Evolutionary conservation across 2,888 invertebrate genomes (phyloP).

Genomic region (Copidosoma aretas): DNA sequence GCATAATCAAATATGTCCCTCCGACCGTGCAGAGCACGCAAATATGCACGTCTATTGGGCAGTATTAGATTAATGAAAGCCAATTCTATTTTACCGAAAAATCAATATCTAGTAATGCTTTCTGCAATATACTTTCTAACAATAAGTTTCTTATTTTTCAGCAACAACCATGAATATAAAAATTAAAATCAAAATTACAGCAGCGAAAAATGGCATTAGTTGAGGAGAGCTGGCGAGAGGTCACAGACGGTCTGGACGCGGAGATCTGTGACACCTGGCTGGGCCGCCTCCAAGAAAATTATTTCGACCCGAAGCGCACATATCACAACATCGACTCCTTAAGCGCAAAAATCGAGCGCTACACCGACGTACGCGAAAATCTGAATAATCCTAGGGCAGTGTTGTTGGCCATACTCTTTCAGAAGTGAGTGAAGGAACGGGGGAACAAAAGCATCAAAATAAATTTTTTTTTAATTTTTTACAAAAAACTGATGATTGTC

Average conservation of each 20-base stretch:
- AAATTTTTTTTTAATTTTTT: conserved; percentile 8
- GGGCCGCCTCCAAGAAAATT: conserved; percentile 57
- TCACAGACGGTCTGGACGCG: conserved; percentile 55
- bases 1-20: too few species aligned
- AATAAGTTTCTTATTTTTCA: too few species aligned
- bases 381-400: conserved; percentile 64
- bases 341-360: conserved; percentile 63
- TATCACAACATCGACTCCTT: conserved; percentile 65
- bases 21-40: too few species aligned
- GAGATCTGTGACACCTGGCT: conserved; percentile 60
- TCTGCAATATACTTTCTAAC: too few species aligned
- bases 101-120: too few species aligned
- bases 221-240: conserved; percentile 60
- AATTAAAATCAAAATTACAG: neutral
- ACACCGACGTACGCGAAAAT: conserved; percentile 60
- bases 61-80: too few species aligned
- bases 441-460: too few species aligned
- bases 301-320: conserved; percentile 62
- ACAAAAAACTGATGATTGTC: neutral
- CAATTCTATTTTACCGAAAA: too few species aligned
- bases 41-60: too few species aligned
- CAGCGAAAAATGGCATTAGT: conserved; percentile 42
- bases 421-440: conserved; percentile 63
- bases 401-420: conserved; percentile 66
- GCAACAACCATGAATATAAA: neutral